A percentile compares a stretch with the other conserved stretches of the same genome.
Evolutionary conservation across 2,888 invertebrate species (phyloP).

Genomic region (Lacanobia oleracea): DNA sequence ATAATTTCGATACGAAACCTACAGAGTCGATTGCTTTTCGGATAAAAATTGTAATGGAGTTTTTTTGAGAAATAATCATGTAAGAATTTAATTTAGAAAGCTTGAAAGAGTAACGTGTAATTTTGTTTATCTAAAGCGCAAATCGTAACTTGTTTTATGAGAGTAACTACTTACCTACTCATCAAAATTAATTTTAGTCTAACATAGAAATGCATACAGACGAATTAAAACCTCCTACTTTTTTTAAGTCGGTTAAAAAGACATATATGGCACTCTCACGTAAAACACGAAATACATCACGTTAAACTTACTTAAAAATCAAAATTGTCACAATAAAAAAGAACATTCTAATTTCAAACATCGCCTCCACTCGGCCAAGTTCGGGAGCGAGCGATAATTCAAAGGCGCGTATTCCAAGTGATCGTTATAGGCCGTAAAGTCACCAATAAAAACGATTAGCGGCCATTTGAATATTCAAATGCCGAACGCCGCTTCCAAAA

Average conservation of each 20-base stretch:
- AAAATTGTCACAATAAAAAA: conserved; percentile 50
- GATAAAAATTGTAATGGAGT: conserved; percentile 56
- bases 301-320: conserved; percentile 16
- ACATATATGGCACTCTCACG: background rate
- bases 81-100: conserved; percentile 54
- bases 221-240: too few relatives aligned
- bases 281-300: background rate
- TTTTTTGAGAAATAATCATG: conserved; percentile 23
- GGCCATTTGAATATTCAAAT: conserved; percentile 86
- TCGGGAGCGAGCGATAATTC: conserved; percentile 75
- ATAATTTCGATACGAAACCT: conserved; percentile 77
- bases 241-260: background rate
- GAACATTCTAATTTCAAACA: conserved; percentile 58
- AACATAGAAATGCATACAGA: background rate
- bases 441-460: conserved; percentile 89
- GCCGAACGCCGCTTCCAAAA: conserved; percentile 79
- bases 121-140: conserved; percentile 51
- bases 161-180: background rate
- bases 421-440: conserved; percentile 88
- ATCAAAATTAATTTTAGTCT: conserved; percentile 2
- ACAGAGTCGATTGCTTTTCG: conserved; percentile 70
- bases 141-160: conserved; percentile 36
- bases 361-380: conserved; percentile 62
- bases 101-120: conserved; percentile 39
- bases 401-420: conserved; percentile 78